These are phyloP conservation scores for Apostichopus parvimensis DNA, from an alignment of 35 echinoderm and acorn worm species.

Conservation along the genomic window DNA sequence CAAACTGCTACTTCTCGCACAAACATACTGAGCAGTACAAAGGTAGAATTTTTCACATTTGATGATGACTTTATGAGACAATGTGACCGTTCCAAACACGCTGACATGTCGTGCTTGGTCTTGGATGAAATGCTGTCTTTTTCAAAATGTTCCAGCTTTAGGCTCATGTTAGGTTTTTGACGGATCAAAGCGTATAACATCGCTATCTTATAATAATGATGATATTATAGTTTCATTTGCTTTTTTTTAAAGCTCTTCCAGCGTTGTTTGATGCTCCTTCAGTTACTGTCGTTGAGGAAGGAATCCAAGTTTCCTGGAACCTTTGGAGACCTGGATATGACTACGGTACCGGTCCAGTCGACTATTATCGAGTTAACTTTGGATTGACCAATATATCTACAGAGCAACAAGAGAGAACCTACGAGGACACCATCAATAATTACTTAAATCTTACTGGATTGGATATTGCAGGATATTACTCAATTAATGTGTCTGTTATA, in stretches of 20 bases:
- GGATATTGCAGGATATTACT: background rate
- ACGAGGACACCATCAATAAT: background rate
- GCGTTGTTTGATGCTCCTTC: background rate
- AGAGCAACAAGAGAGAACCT: background rate
- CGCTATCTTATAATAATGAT: no score
- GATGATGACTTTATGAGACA: no score
- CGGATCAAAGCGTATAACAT: no score
- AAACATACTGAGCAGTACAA: no score
- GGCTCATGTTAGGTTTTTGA: no score
- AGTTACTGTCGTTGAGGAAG: background rate
- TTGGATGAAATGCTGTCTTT: no score
- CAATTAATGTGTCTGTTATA: background rate
- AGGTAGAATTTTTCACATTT: no score
- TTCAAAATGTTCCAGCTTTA: no score
- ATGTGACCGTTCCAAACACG: no score
- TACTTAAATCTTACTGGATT: background rate
- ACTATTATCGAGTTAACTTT: background rate
- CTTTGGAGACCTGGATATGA: conserved; percentile 5
- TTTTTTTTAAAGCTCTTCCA: conserved; percentile 4
- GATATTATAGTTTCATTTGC: background rate
- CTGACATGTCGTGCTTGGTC: no score
- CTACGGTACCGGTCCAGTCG: conserved; percentile 5
- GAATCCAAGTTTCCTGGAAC: background rate
- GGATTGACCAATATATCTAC: background rate
- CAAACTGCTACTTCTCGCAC: no score